A percentile compares a stretch with the other conserved stretches of the same genome.
phyloP scores from a whole-genome alignment of 2,888 invertebrate species.

The Seira ritae region DNA sequence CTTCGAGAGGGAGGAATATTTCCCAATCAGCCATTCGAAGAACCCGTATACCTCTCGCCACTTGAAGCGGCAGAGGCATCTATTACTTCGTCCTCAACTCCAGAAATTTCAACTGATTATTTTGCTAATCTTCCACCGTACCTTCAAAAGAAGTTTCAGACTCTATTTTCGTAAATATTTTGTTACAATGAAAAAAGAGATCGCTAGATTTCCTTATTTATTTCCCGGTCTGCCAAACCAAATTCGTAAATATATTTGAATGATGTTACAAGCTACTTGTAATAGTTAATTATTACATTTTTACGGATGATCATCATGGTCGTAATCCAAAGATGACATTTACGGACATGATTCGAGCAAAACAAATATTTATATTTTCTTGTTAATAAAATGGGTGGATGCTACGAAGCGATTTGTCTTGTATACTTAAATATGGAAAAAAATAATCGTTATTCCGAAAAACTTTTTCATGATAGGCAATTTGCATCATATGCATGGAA shows the following conservation, averaged over 20 bases:
- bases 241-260: not conserved
- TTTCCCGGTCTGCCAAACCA: conserved; percentile 1
- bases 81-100: not conserved
- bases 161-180: conserved; percentile 53
- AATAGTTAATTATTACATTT: not conserved
- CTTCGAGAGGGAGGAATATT: conserved; percentile 44
- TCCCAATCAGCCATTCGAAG: conserved; percentile 42
- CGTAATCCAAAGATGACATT: too few species aligned
- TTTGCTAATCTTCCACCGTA: conserved; percentile 59
- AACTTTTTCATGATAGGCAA: too few species aligned
- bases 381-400: not conserved
- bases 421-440: too few species aligned
- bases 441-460: too few species aligned
- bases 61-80: conserved; percentile 46
- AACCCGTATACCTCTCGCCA: conserved; percentile 54
- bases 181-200: conserved; percentile 11
- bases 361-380: conserved; percentile 3
- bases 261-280: too few species aligned
- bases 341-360: not conserved
- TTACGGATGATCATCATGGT: not conserved
- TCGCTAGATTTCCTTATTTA: not conserved
- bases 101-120: conserved; percentile 48
- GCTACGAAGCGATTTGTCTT: too few species aligned
- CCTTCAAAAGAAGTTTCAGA: conserved; percentile 55
- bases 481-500: too few species aligned